Evolutionary conservation across 2,888 invertebrate species (phyloP).

Genomic region (Autographa pulchrina): DNA sequence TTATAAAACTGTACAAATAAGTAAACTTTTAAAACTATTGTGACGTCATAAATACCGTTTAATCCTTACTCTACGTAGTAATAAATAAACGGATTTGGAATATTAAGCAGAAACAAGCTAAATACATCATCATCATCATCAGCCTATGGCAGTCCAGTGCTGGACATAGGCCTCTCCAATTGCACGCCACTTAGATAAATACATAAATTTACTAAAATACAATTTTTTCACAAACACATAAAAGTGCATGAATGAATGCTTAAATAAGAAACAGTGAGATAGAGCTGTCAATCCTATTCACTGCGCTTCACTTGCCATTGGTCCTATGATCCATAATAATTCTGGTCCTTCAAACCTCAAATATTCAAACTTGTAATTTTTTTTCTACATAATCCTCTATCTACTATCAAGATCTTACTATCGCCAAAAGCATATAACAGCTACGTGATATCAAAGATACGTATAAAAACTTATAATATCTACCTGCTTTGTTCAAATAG

Average conservation of each 20-base stretch:
- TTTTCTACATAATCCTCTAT: not conserved
- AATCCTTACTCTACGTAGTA: not conserved
- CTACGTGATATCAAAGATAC: conserved; percentile 29
- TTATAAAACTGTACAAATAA: not conserved
- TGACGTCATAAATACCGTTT: not conserved
- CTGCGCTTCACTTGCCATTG: not conserved
- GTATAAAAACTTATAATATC: conserved; percentile 56
- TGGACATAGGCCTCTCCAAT: too few relatives aligned
- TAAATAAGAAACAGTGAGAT: not conserved
- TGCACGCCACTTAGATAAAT: too few relatives aligned
- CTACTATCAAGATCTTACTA: conserved; percentile 1
- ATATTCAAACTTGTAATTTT: not conserved
- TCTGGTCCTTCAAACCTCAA: not conserved
- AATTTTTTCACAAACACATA: too few relatives aligned
- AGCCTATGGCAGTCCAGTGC: too few relatives aligned
- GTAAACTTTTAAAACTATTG: not conserved
- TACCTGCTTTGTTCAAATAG: conserved; percentile 73
- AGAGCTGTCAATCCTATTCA: not conserved
- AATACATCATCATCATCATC: too few relatives aligned
- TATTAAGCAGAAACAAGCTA: too few relatives aligned
- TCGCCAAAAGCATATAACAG: conserved; percentile 14
- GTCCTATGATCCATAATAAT: not conserved
- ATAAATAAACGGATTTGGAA: too few relatives aligned
- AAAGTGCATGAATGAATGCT: too few relatives aligned
- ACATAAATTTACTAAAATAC: too few relatives aligned